phyloP scores from a whole-genome alignment of 2,113 vertebrate genomes.

The Pao palembangensis region DNA sequence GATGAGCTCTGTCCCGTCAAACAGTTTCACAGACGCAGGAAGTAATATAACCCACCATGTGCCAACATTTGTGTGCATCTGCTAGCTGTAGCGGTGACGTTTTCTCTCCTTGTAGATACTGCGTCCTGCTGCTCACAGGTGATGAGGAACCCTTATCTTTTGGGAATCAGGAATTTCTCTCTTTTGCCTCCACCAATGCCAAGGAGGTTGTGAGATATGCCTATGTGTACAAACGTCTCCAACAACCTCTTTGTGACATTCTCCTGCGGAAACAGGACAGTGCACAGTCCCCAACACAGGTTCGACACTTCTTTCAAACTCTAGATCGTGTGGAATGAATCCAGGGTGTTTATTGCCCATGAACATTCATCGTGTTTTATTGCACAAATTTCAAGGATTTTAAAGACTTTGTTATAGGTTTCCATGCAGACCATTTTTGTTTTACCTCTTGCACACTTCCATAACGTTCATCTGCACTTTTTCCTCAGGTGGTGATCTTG shows the following conservation, averaged over 20 bases:
- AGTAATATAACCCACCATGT: slow-evolving; percentile 73
- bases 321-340: no score
- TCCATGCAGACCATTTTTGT: neutral
- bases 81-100: no score
- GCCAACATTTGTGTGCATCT: neutral
- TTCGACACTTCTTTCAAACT: slow-evolving; percentile 11
- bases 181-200: slow-evolving; percentile 84
- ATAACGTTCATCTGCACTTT: neutral
- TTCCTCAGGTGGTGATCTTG: slow-evolving; percentile 84
- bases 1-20: slow-evolving; percentile 92
- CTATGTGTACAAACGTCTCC: slow-evolving; percentile 82
- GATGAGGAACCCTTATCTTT: slow-evolving; percentile 75
- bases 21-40: slow-evolving; percentile 90
- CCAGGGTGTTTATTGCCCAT: no score
- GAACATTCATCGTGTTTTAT: no score
- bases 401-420: neutral
- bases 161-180: slow-evolving; percentile 83
- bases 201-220: slow-evolving; percentile 87
- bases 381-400: neutral
- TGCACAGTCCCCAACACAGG: slow-evolving; percentile 61
- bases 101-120: slow-evolving; percentile 76
- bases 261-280: slow-evolving; percentile 76
- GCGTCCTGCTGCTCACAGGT: slow-evolving; percentile 83
- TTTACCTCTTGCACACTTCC: no score
- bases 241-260: slow-evolving; percentile 80